Percentiles rank a stretch among this genome's conserved stretches.
These are phyloP conservation scores for Osmerus eperlanus DNA, from an alignment of 2,113 vertebrate genomes.

Conservation along the genomic window DNA sequence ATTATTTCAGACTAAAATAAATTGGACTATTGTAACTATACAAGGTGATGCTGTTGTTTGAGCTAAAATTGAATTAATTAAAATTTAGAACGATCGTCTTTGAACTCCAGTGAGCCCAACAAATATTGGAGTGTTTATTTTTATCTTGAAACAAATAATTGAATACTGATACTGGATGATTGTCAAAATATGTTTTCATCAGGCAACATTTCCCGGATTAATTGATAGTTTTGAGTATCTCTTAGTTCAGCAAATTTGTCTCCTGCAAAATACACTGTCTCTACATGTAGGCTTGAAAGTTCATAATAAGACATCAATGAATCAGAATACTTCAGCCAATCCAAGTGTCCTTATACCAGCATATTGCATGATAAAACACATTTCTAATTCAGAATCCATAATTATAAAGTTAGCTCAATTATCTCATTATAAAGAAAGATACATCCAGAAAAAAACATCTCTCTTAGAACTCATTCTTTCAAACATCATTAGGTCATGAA, in stretches of 20 bases:
- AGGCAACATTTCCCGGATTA: too few relatives aligned
- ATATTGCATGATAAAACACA: not conserved
- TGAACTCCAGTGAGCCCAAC: slow-evolving; percentile 9
- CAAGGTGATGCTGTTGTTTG: slow-evolving; percentile 36
- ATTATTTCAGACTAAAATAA: slow-evolving; percentile 33
- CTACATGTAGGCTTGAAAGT: not conserved
- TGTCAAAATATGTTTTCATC: too few relatives aligned
- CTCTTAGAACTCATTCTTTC: slow-evolving; percentile 27
- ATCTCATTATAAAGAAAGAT: slow-evolving; percentile 1
- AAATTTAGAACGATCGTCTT: slow-evolving; percentile 17
- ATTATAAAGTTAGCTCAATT: not conserved
- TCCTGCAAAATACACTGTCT: not conserved
- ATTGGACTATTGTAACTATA: slow-evolving; percentile 29
- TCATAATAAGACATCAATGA: not conserved
- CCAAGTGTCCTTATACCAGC: not conserved
- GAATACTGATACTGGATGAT: too few relatives aligned
- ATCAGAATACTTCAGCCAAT: not conserved
- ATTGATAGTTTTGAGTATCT: too few relatives aligned
- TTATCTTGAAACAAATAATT: too few relatives aligned
- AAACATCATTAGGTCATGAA: slow-evolving; percentile 16
- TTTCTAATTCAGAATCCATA: not conserved
- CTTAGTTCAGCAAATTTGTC: not conserved
- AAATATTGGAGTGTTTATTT: not conserved
- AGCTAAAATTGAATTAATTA: not conserved
- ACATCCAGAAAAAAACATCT: slow-evolving; percentile 19